These are phyloP conservation scores for Balearica regulorum DNA, from an alignment of 2,797 vertebrate genomes.

Conservation along the genomic window DNA sequence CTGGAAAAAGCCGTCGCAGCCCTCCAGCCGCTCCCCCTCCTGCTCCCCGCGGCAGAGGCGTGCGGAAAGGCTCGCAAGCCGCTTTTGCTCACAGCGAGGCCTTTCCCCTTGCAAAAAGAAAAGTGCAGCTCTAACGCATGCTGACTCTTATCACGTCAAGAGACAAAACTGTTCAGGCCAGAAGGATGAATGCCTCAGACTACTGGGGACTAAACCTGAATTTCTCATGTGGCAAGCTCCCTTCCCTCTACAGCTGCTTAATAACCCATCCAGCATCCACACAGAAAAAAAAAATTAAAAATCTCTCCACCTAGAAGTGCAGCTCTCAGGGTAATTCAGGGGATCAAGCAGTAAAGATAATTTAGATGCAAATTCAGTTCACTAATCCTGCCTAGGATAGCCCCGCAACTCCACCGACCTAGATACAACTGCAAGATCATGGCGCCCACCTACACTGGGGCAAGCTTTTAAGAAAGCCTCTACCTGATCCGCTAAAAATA, in stretches of 20 bases:
- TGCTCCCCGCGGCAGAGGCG: not conserved
- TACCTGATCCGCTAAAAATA: not conserved
- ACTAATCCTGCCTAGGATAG: not conserved
- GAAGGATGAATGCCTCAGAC: not conserved
- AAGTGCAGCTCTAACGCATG: not conserved
- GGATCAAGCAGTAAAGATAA: not conserved
- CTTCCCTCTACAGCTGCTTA: not conserved
- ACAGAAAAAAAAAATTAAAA: fast-evolving
- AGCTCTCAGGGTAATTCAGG: not conserved
- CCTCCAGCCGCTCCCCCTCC: not conserved
- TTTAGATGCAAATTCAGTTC: not conserved
- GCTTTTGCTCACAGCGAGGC: not conserved
- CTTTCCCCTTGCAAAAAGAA: not conserved
- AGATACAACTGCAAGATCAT: not conserved
- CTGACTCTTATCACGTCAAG: not conserved
- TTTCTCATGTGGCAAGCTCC: not conserved
- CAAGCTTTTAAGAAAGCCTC: not conserved
- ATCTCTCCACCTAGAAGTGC: not conserved
- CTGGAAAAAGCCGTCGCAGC: not conserved
- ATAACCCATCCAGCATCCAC: not conserved
- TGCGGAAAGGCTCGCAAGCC: not conserved
- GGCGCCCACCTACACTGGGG: not conserved
- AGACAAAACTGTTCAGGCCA: not conserved
- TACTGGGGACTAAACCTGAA: not conserved
- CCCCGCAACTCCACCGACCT: not conserved